These are phyloP conservation scores for Phocides pigmalion DNA, from an alignment of 1,140 invertebrate genomes.

Conservation along the genomic window DNA sequence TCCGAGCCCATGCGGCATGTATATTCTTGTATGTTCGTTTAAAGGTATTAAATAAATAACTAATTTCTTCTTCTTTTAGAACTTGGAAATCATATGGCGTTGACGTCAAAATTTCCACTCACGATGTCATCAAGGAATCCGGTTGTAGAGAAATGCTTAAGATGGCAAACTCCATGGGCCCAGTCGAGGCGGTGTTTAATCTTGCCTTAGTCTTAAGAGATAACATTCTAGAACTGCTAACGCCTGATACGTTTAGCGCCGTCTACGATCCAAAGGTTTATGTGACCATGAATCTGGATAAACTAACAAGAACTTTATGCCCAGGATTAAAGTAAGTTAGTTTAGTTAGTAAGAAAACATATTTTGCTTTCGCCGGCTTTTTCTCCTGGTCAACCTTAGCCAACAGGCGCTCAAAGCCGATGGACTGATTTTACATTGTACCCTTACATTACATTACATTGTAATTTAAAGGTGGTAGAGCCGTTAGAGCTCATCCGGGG, in stretches of 20 bases:
- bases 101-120: conserved; percentile 85
- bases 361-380: too few species aligned
- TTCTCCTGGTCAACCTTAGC: too few species aligned
- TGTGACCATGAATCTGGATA: conserved; percentile 86
- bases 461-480: too few species aligned
- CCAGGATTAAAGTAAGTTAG: conserved; percentile 82
- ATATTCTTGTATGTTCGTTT: too few species aligned
- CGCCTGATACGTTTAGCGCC: conserved; percentile 82
- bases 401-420: too few species aligned
- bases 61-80: conserved; percentile 58
- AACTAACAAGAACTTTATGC: conserved; percentile 84
- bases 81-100: conserved; percentile 87
- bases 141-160: conserved; percentile 87
- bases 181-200: conserved; percentile 92
- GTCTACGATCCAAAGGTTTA: conserved; percentile 85
- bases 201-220: conserved; percentile 89
- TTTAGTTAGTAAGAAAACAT: too few species aligned
- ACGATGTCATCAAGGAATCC: conserved; percentile 85
- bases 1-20: too few species aligned
- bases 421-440: too few species aligned
- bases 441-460: background rate
- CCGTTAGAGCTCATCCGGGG: too few species aligned
- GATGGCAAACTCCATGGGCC: conserved; percentile 85
- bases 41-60: too few species aligned
- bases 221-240: conserved; percentile 86